Evolutionary conservation across 2,797 vertebrate genomes (phyloP).

Genomic region (Arnoldichthys spilopterus): DNA sequence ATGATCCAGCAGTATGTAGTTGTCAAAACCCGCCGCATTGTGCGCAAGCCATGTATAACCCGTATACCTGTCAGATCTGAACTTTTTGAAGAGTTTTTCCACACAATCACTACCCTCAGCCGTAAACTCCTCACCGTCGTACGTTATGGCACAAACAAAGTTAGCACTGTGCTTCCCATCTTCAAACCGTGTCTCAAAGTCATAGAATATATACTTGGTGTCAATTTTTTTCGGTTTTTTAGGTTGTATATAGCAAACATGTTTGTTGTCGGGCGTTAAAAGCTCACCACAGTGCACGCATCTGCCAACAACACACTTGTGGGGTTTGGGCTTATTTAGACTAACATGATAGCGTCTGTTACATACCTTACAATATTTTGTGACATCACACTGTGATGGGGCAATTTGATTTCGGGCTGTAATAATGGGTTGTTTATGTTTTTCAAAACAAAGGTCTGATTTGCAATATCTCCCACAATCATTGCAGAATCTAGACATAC

Average conservation of each 20-base stretch:
- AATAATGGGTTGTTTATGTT: background rate
- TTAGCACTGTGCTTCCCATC: too few relatives aligned
- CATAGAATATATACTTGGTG: background rate
- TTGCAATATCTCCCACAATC: background rate
- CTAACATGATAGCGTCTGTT: background rate
- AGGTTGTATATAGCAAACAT: background rate
- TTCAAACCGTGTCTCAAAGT: too few relatives aligned
- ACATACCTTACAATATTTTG: background rate
- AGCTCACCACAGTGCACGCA: background rate
- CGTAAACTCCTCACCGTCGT: too few relatives aligned
- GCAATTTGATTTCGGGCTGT: background rate
- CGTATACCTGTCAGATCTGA: background rate
- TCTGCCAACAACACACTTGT: background rate
- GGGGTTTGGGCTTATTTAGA: background rate
- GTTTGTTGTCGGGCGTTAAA: background rate
- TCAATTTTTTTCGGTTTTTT: background rate
- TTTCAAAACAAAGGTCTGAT: background rate
- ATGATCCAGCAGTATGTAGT: slow-evolving; percentile 13
- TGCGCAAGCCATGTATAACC: slow-evolving; percentile 8
- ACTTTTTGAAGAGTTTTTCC: background rate
- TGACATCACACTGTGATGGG: background rate
- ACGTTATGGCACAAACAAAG: too few relatives aligned
- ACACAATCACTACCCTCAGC: background rate
- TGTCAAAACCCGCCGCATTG: slow-evolving; percentile 1
- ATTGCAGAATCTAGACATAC: too few relatives aligned